phyloP scores from a whole-genome alignment of 2,888 invertebrate species.

The Andrena flavipes region DNA sequence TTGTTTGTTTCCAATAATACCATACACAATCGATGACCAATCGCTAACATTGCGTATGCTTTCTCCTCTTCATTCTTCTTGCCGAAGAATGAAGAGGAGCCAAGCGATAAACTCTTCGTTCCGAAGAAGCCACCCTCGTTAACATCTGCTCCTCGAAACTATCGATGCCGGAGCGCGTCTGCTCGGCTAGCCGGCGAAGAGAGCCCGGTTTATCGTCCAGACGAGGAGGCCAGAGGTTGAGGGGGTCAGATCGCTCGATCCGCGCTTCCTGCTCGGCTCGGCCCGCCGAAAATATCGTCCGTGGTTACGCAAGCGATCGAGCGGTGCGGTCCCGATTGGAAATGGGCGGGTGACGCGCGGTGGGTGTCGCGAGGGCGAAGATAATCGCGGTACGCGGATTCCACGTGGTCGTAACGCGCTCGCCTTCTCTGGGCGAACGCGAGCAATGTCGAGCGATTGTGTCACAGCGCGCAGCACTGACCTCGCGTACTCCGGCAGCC shows the following conservation, averaged over 20 bases:
- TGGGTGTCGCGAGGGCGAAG: conserved; percentile 19
- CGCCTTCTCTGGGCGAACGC: conserved; percentile 39
- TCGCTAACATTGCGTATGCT: not conserved
- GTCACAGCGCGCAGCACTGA: conserved; percentile 62
- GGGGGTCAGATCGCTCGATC: not conserved
- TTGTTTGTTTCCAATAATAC: not conserved
- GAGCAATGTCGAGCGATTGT: conserved; percentile 62
- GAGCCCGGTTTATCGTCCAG: no score
- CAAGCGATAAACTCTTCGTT: no score
- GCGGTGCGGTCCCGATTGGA: not conserved
- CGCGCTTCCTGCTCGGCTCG: not conserved
- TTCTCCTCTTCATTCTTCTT: not conserved
- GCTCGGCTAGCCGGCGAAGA: no score
- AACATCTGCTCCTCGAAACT: no score
- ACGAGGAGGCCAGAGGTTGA: not conserved
- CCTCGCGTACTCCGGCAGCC: conserved; percentile 62
- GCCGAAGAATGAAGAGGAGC: no score
- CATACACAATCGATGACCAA: not conserved
- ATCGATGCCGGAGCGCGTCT: no score
- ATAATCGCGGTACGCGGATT: conserved; percentile 44
- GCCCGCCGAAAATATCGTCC: conserved; percentile 4
- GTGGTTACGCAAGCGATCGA: conserved; percentile 6
- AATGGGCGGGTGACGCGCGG: not conserved
- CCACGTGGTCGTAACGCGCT: conserved; percentile 21
- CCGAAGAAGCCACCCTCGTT: no score